Base-by-base conservation (phyloP, 1,140 invertebrate species). In the Homalodisca vitripennis region DNA sequence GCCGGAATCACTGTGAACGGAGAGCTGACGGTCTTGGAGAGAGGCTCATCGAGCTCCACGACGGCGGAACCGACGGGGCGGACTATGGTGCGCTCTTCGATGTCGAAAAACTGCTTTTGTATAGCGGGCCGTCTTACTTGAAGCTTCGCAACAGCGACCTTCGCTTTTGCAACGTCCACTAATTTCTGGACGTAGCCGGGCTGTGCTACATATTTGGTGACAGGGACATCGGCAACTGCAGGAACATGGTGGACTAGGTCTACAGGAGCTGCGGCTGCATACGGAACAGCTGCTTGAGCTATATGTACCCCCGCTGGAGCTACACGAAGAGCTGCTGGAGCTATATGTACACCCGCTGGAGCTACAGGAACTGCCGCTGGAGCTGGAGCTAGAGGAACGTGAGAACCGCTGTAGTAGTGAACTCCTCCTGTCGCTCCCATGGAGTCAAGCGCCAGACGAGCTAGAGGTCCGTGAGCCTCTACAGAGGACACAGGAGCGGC, bases 21-120 rank as follows among this genome's bases (percentile, higher is more conserved):
- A 84, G n/a, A 80, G 55, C 26, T n/a, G 24, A 3, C 26, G 6
- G 26, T 79, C 71, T 86, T 85, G 3, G 85, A 84, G 12, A 84
- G 79, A 0, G 86, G 86, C 67, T 85, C 82, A 57, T 86, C 84
- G 0, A 88, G 76, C 71, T 88, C 86, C 0, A 87, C 80, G 3
- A 87, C 80, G 29, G 86, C 81, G 0, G 85, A 86, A 22, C 86
- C 86, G 1, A 85, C 85, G 1, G 86, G 86, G n/a, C 86, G 82
- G 24, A 88, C 81, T 3, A 87, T 81, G 10, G 85, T 82, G 27
- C 84, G 81, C 74, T 87, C 84, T 75, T 88, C 86, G 67, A 88
- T 85, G 72, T 87, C 86, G 74, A 86, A 88, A 77, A 87, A 87
- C 74, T 87, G 84, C 75, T 87, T 87, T 69, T 87, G 84, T 64